Conservation (phyloP, 2,797 vertebrate genomes). For the Myoxocephalus aenaeus region DNA sequence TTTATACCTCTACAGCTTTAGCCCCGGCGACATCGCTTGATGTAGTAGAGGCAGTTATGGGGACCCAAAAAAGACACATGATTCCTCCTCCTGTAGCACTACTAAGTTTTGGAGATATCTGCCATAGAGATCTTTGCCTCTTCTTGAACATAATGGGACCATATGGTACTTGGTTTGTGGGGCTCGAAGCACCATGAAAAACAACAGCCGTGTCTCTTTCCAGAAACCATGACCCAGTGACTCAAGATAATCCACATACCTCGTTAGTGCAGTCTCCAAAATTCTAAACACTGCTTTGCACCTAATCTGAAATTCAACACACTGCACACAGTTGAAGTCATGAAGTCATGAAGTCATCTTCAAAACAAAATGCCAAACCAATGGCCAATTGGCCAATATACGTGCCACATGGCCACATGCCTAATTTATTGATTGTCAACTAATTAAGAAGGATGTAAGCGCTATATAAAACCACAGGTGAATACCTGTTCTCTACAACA, state of each 20-base stretch:
- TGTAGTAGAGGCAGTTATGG: not conserved
- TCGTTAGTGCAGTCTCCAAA: not conserved
- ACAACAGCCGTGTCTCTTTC: not conserved
- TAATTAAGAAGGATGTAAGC: not conserved
- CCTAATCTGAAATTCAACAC: not conserved
- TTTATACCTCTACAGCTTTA: not conserved
- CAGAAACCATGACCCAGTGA: not conserved
- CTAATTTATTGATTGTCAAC: not conserved
- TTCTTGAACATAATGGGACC: not conserved
- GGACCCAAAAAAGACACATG: not conserved
- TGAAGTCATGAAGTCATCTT: not conserved
- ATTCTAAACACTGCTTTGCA: not conserved
- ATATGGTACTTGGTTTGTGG: not conserved
- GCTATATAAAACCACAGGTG: not conserved
- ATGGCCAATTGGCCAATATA: not conserved
- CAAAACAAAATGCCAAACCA: not conserved
- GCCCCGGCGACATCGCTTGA: not conserved
- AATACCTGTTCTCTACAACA: not conserved
- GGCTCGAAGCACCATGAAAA: not conserved
- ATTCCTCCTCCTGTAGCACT: too few relatives aligned
- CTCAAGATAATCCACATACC: not conserved
- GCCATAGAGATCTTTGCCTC: not conserved
- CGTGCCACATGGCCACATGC: too few relatives aligned
- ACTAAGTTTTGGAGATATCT: not conserved
- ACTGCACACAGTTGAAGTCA: not conserved